These are phyloP conservation scores for Neopelma chrysocephalum DNA, from an alignment of 2,797 vertebrate species.

Conservation along the genomic window DNA sequence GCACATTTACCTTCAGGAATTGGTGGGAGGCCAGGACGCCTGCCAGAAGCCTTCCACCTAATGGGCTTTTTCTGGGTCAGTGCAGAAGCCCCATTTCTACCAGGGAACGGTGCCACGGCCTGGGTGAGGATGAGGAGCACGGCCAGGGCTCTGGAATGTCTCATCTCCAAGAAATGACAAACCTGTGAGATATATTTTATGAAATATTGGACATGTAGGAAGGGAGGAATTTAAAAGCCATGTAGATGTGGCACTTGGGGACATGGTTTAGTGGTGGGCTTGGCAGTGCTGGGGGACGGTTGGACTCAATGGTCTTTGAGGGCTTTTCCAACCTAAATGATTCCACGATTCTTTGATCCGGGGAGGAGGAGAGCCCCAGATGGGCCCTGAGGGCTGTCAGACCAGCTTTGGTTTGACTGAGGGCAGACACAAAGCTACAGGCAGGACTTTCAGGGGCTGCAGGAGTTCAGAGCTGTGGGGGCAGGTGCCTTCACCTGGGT, in stretches of 20 bases:
- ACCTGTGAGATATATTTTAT: accelerated
- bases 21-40: neutral
- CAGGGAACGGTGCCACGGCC: neutral
- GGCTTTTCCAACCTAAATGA: neutral
- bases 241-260: neutral
- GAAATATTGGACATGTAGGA: accelerated
- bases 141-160: neutral
- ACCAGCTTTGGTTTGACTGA: neutral
- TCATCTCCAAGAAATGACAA: neutral
- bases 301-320: neutral
- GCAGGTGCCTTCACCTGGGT: neutral
- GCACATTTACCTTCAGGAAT: neutral
- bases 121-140: neutral
- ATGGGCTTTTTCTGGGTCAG: neutral
- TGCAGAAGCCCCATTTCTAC: neutral
- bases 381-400: neutral
- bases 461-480: neutral
- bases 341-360: neutral
- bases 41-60: neutral
- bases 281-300: neutral
- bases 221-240: neutral
- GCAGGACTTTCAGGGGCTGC: neutral
- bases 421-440: neutral
- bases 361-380: neutral
- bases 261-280: neutral